Base-by-base conservation (phyloP, 1,140 invertebrate genomes). In the Sinella curviseta region DNA sequence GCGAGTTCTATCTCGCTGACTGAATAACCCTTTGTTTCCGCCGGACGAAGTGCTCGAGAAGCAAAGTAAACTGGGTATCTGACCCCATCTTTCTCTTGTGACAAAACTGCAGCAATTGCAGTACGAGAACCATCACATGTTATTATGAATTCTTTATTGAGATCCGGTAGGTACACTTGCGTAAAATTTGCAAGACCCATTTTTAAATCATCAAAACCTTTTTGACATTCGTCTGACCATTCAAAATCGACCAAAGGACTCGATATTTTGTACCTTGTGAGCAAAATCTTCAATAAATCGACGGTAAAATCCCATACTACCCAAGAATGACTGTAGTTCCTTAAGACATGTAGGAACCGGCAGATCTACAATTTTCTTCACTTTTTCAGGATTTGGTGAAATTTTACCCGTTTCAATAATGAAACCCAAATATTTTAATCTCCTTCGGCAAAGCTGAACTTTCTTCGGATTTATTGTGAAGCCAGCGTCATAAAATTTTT, bases 1-100 rank as follows among this genome's bases (percentile, higher is more conserved):
- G 91, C 80, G 55, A 88, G 83, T 86, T 91, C 89, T 79, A 87
- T 80, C 83, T 90, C 88, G 0, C 86, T 88, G 8, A 84, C 84
- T 4, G 81, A 82, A 78, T 88, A 90, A 4, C 8, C 39, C 28
- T 88, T 88, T 70, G 76, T 78, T 84, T 91, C 89, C 0, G 86
- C 80, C 0, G 65, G 35, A 2, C 77, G 84, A 3, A 90, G 77
- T 2, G 84, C 80, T 16, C 87, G 80, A 78, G 86, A 87, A 16
- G 87, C 87, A 79, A 89, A 89, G 0, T 84, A 83, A 4, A 89
- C 81, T 30, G 85, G 88, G 77, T 86, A 83, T 81, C 55, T 82
- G 73, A 65, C 28, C 14, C 60, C 77, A 74, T 80, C 75, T 81
- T 81, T 74, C 73, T 78, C 83, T 80, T 84, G 85, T 60, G 78